A percentile compares a stretch with the other conserved stretches of the same genome.
Conservation (phyloP, 1,140 invertebrate genomes). For the Drosophila kepulauana region DNA sequence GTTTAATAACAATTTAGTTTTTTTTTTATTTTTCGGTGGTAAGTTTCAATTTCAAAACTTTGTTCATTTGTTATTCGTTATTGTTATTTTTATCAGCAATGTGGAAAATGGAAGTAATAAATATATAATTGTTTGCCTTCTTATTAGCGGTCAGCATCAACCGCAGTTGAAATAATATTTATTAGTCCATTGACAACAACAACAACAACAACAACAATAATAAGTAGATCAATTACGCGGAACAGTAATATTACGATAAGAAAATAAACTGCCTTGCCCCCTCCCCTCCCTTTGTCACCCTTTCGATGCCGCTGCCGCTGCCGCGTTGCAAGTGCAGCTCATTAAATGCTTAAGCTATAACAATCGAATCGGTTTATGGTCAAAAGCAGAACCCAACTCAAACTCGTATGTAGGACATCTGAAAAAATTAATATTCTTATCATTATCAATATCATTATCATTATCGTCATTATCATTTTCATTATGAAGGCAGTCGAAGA, state of each 20-base stretch:
- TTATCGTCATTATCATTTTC: conserved; percentile 10
- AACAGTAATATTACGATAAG: conserved; percentile 64
- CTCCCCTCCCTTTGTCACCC: background rate
- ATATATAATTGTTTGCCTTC: conserved; percentile 51
- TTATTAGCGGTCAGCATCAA: conserved; percentile 69
- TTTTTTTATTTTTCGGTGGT: conserved; percentile 53
- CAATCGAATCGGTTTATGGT: conserved; percentile 23
- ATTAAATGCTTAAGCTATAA: conserved; percentile 34
- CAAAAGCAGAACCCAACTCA: conserved; percentile 2
- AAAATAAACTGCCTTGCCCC: background rate
- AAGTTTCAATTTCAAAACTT: conserved; percentile 48
- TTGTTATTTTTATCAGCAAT: conserved; percentile 8
- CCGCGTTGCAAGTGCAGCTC: conserved; percentile 14
- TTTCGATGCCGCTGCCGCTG: background rate
- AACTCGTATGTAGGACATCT: conserved; percentile 10
- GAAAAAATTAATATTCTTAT: conserved; percentile 31
- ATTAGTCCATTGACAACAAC: conserved; percentile 32
- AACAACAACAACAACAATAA: conserved; percentile 7
- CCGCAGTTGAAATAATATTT: conserved; percentile 66
- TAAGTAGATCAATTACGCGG: conserved; percentile 77
- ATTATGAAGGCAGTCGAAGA: background rate
- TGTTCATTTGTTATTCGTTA: background rate
- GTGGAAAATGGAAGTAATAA: conserved; percentile 27
- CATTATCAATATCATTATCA: conserved; percentile 3
- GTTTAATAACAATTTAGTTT: conserved; percentile 31